A percentile compares a stretch with the other conserved stretches of the same genome.
phyloP scores from a whole-genome alignment of 2,888 invertebrate species.

The Siphlonurus alternatus region DNA sequence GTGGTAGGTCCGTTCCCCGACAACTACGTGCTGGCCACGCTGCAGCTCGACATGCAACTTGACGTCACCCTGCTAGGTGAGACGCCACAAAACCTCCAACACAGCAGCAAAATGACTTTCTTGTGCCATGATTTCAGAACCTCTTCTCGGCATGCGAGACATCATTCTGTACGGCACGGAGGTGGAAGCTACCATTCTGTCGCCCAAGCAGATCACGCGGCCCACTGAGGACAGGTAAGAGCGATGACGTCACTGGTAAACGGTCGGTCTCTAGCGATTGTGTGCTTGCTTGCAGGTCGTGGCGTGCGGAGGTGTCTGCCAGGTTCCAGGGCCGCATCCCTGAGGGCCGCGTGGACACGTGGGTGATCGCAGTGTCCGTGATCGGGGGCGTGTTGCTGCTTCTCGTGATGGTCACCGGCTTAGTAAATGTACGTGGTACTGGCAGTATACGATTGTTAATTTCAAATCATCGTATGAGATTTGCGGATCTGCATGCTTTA shows the following conservation, averaged over 20 bases:
- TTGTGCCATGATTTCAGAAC: neutral
- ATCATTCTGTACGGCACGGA: neutral
- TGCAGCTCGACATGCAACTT: constrained; percentile 19
- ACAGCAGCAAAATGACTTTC: neutral
- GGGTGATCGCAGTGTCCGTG: constrained; percentile 21
- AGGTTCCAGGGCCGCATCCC: constrained; percentile 23
- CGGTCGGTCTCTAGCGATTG: no score
- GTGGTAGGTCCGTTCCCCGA: constrained; percentile 17
- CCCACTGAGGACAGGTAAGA: no score
- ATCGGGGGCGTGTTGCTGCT: constrained; percentile 20
- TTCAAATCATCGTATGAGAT: no score
- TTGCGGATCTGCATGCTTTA: no score
- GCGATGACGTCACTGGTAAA: no score
- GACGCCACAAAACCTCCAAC: neutral
- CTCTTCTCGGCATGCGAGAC: neutral
- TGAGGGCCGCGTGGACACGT: constrained; percentile 17
- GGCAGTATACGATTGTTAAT: no score
- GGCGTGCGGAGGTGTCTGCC: constrained; percentile 21
- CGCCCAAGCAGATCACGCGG: no score
- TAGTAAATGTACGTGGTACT: constrained; percentile 16
- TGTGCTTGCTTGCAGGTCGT: constrained; percentile 11
- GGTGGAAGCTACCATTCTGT: neutral
- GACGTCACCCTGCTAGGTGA: constrained; percentile 22
- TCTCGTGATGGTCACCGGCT: constrained; percentile 16
- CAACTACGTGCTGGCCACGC: neutral